Base-by-base conservation (phyloP, 1,140 invertebrate genomes). In the Sarcophaga bullata region DNA sequence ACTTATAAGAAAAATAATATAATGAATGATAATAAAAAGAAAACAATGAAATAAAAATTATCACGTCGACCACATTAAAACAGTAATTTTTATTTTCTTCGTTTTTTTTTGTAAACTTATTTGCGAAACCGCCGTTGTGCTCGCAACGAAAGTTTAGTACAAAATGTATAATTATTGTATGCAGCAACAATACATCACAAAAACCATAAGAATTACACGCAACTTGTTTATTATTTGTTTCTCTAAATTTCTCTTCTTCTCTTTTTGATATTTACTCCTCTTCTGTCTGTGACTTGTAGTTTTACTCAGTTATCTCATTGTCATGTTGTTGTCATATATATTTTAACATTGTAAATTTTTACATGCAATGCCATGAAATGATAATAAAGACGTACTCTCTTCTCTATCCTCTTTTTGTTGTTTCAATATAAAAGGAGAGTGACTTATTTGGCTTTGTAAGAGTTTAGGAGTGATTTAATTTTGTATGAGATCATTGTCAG, bases 61-160 rank as follows among this genome's bases (percentile, higher is more conserved):
- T 68, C 62, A 25, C 62, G 62, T 25, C 62, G 62, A 68, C 62
- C 62, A 68, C 62, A 68, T 68, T 17, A 68, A 68, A 37, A 37
- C 25, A 37, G 25, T 37, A 37, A 37, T 37, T 37, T 37, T 37
- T 37, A 4, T 37, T 37, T 37, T 37, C 25, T 37, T 37, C 25
- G 25, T 37, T 1, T 37, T 37, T 37, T 37, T 37, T 37, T 72
- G 62, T 62, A n/a, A n/a, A 76, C 13, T 9, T 78, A 25, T 17
- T 25, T 4, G 49, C 19, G 46, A n/a, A 37, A 76, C 73, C 46
- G 48, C 46, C 73, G 73, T 76, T 78, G 46, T 76, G 19, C 73
- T 78, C 75, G 75, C 50, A 78, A 78, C 75, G 75, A 78, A 78
- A 78, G 75, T 78, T 78, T 52, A 78, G 52, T 78, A 78, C 75